phyloP scores from a whole-genome alignment of 2,113 vertebrate genomes.

The Gobius niger region DNA sequence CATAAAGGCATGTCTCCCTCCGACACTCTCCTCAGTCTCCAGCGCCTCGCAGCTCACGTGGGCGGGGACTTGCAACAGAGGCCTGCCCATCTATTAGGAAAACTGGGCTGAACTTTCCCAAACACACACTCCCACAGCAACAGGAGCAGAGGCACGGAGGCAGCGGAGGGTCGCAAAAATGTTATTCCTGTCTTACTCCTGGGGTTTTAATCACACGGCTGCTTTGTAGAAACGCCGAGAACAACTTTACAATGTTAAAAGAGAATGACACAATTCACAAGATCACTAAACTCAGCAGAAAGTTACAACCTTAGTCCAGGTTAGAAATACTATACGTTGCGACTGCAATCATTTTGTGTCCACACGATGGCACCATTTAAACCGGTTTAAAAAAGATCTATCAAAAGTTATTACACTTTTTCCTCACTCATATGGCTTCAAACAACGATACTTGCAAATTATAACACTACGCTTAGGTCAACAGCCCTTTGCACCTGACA shows the following conservation, averaged over 20 bases:
- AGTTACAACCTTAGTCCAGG: neutral
- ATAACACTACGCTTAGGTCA: too few species aligned
- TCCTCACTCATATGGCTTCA: too few species aligned
- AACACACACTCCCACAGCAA: slow-evolving; percentile 30
- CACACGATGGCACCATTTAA: slow-evolving; percentile 5
- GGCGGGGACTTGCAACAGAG: slow-evolving; percentile 67
- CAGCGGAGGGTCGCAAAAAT: neutral
- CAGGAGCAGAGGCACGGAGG: slow-evolving; percentile 24
- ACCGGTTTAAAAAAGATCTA: neutral
- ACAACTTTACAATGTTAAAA: neutral
- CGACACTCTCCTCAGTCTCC: slow-evolving; percentile 59
- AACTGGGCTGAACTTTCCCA: slow-evolving; percentile 37
- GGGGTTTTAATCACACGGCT: slow-evolving; percentile 1
- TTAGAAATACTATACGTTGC: neutral
- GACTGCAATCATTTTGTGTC: neutral
- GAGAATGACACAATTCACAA: neutral
- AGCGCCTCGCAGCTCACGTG: slow-evolving; percentile 59
- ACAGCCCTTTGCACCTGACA: too few species aligned
- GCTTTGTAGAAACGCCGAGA: neutral
- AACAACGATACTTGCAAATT: too few species aligned
- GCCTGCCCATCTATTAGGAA: slow-evolving; percentile 52
- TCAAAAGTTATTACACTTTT: too few species aligned
- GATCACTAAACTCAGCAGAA: neutral
- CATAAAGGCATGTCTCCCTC: slow-evolving; percentile 61
- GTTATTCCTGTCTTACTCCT: neutral